A percentile compares a stretch with the other conserved stretches of the same genome.
These are phyloP conservation scores for Mya arenaria DNA, from an alignment of 1,140 invertebrate species.

Conservation along the genomic window DNA sequence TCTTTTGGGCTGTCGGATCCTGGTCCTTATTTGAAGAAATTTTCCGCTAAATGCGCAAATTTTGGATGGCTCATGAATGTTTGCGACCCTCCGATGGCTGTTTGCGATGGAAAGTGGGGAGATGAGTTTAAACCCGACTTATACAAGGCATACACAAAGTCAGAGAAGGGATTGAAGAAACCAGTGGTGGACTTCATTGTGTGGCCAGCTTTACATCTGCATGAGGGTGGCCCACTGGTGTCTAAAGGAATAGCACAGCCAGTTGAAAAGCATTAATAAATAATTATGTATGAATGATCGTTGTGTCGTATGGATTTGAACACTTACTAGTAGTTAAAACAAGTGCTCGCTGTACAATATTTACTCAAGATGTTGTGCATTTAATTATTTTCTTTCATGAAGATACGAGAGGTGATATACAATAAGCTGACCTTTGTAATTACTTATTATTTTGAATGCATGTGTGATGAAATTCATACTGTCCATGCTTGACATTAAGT, in stretches of 20 bases:
- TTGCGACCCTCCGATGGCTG: slow-evolving; percentile 44
- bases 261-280: neutral
- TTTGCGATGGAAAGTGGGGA: slow-evolving; percentile 9
- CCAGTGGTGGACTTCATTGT: neutral
- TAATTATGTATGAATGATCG: no score
- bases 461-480: no score
- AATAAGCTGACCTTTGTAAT: no score
- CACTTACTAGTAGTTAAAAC: no score
- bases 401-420: no score
- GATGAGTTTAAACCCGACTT: neutral
- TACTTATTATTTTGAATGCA: no score
- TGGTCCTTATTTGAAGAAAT: slow-evolving; percentile 6
- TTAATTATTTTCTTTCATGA: no score
- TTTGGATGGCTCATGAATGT: slow-evolving; percentile 41
- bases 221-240: neutral
- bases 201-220: slow-evolving; percentile 19
- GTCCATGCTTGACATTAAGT: no score
- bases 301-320: no score
- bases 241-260: slow-evolving; percentile 20
- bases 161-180: neutral
- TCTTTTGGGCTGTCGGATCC: no score
- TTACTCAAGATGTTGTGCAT: no score
- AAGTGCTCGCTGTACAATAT: no score
- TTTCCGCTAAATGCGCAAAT: slow-evolving; percentile 16
- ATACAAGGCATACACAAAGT: slow-evolving; percentile 30